Conservation (phyloP, 2,113 vertebrate species). For the Hemichromis elongatus region DNA sequence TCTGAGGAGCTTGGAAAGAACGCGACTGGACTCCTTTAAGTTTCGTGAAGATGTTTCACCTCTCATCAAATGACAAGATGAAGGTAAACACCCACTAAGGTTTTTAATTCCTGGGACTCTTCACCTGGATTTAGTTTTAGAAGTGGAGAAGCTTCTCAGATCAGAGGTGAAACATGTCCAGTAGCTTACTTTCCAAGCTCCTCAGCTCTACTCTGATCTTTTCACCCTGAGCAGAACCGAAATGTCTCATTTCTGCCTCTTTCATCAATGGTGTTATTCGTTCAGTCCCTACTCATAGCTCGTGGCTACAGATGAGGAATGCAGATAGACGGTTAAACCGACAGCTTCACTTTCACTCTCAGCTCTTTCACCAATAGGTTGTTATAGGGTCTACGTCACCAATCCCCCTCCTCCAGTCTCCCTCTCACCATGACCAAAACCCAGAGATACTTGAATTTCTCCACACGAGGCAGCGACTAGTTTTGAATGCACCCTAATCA, state of each 20-base stretch:
- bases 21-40: neutral
- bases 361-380: neutral
- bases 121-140: accelerated
- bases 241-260: neutral
- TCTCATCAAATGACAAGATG: neutral
- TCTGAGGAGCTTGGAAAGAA: neutral
- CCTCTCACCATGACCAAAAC: accelerated
- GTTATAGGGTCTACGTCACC: neutral
- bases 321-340: neutral
- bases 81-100: accelerated
- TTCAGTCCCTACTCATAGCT: neutral
- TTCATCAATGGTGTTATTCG: neutral
- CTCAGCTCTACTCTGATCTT: accelerated
- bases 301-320: accelerated
- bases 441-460: neutral
- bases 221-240: neutral
- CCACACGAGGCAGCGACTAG: neutral
- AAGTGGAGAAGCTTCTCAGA: neutral
- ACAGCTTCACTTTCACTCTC: neutral
- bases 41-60: neutral
- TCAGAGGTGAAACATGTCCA: neutral
- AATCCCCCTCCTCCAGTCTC: neutral
- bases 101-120: accelerated
- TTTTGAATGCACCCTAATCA: neutral
- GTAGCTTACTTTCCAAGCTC: neutral